These are phyloP conservation scores for human (Homo sapiens) DNA, from an alignment of 2,113 vertebrate genomes.

Conservation along the genomic window DNA sequence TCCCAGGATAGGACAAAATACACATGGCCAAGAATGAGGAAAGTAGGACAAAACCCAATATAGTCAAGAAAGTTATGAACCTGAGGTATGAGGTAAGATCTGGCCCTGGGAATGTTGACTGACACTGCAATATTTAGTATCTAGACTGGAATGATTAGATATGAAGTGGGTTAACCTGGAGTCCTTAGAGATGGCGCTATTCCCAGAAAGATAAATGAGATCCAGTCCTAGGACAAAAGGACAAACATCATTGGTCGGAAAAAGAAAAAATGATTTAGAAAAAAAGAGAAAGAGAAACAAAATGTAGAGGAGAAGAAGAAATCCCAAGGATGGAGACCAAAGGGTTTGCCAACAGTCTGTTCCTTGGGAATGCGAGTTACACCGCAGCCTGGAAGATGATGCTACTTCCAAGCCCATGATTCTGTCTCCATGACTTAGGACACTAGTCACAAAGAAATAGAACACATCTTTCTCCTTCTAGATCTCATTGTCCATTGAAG, in stretches of 20 bases:
- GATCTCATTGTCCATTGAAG: neutral
- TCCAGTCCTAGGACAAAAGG: neutral
- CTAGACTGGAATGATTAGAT: neutral
- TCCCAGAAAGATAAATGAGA: neutral
- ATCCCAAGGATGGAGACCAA: neutral
- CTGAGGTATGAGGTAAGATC: neutral
- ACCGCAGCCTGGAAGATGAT: too few relatives aligned
- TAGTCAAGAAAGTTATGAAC: neutral
- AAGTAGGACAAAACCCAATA: neutral
- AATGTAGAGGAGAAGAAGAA: neutral
- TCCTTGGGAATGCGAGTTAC: neutral
- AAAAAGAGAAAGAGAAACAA: neutral
- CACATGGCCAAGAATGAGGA: neutral
- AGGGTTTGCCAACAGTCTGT: neutral
- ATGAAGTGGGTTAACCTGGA: neutral
- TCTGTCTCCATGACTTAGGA: neutral
- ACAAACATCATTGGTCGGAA: neutral
- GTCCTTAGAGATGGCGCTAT: neutral
- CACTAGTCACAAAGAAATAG: neutral
- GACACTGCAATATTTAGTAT: neutral
- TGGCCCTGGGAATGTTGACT: neutral
- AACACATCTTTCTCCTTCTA: neutral
- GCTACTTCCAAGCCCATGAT: neutral
- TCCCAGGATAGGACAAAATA: neutral
- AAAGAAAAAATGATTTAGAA: neutral